Evolutionary conservation across 2,797 vertebrate genomes (phyloP), one percentile per base, ranked within the genome.

Genomic region (Leptatherina wallacei): DNA sequence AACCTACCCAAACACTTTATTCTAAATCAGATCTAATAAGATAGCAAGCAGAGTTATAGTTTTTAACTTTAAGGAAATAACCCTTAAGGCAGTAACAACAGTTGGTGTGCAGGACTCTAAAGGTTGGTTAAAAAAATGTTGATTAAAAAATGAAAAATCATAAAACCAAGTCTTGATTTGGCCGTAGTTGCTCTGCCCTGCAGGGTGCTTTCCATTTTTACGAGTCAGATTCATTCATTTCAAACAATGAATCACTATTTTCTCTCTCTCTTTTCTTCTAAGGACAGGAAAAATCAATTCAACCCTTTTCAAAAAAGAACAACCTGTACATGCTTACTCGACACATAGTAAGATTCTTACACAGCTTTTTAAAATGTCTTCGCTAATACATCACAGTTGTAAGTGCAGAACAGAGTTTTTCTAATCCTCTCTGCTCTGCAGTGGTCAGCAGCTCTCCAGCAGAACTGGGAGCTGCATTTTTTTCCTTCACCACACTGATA

Each of bases 381-480:
- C 59, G 66, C 47, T 65, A 55, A 71, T 63, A 55, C 52, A 52
- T 35, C 29, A 56, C 33, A 66, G 12, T 24, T 64, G 47, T 40
- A 24, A 66, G 57, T 59, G 47, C 27, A 67, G 33, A 35, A 32
- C 24, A 49, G 38, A 24, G 6, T n/a, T 36, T 35, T 68, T 60
- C 13, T 56, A 20, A 60, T 38, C 30, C 12, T 42, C 67, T 54
- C 36, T 60, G 16, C 54, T 70, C 69, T 55, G 72, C 66, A 61
- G 57, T 61, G n/a, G 24, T 78, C 65, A 60, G 68, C 82, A 63
- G 52, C 61, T 78, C 29, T 75, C 8, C 60, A 49, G 22, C 61
- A 73, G 24, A 59, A 38, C 18, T 4, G n/a, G 38, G n/a, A 0
- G 51, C 27, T 61, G 49, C n/a, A 13, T 18, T 35, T 36, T 35